Percentiles rank a stretch among this genome's conserved stretches.
Conservation (phyloP, 1,140 invertebrate species). For the Tribolium castaneum region DNA sequence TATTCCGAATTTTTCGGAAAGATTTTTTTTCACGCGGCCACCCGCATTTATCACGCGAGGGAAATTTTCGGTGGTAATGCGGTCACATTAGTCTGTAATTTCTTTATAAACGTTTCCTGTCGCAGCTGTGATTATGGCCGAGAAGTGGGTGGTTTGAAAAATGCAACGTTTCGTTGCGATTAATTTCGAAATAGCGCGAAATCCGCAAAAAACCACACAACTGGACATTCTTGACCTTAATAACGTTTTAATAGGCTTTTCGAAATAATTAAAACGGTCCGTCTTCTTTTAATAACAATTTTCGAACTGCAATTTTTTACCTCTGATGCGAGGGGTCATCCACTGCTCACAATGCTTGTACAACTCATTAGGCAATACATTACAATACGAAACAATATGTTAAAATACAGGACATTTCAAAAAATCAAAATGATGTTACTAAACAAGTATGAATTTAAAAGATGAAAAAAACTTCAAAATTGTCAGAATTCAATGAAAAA, state of each 20-base stretch:
- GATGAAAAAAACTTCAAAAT: no score
- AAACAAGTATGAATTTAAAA: no score
- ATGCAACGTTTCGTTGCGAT: not conserved
- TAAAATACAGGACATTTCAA: no score
- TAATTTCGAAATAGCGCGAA: not conserved
- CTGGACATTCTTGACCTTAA: not conserved
- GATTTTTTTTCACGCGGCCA: not conserved
- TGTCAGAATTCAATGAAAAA: no score
- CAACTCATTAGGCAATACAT: no score
- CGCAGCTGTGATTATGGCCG: not conserved
- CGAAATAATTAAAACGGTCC: not conserved
- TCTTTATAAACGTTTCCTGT: slow-evolving; percentile 42
- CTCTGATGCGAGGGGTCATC: no score
- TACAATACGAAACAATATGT: no score
- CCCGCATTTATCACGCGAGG: not conserved
- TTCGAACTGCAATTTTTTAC: not conserved
- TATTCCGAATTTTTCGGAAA: not conserved
- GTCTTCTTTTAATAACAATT: not conserved
- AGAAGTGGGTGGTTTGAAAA: not conserved
- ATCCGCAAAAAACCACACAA: not conserved
- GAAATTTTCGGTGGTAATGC: slow-evolving; percentile 14
- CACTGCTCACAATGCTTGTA: no score
- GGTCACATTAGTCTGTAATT: slow-evolving; percentile 39
- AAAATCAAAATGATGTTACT: no score
- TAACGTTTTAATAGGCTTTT: not conserved